phyloP scores from a whole-genome alignment of 1,140 invertebrate genomes.

The Ectropis grisescens region DNA sequence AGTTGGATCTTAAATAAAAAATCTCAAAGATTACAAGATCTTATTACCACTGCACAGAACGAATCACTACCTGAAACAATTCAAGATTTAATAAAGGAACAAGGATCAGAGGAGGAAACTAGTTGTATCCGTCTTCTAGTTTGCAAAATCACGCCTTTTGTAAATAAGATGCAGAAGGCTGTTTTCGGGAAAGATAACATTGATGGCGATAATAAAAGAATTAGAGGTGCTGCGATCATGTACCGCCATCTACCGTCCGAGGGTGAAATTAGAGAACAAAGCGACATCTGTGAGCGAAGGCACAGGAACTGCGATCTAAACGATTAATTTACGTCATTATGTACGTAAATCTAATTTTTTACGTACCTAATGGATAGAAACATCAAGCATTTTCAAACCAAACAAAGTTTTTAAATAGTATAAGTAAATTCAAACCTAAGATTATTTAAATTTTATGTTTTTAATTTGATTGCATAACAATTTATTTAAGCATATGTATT shows the following conservation, averaged over 20 bases:
- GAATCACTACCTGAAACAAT: slow-evolving; percentile 73
- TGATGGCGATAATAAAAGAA: slow-evolving; percentile 12
- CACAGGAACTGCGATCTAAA: slow-evolving; percentile 68
- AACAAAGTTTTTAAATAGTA: too few relatives aligned
- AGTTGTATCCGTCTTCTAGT: slow-evolving; percentile 80
- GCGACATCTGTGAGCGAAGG: slow-evolving; percentile 75
- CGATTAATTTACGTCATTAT: slow-evolving; percentile 18
- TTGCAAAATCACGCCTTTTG: slow-evolving; percentile 82
- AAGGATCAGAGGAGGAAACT: slow-evolving; percentile 71
- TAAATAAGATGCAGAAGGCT: slow-evolving; percentile 80
- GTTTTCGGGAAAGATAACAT: slow-evolving; percentile 52
- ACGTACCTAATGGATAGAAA: too few relatives aligned
- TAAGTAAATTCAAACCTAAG: too few relatives aligned
- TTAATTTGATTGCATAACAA: too few relatives aligned
- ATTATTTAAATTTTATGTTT: too few relatives aligned
- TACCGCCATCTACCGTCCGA: slow-evolving; percentile 75
- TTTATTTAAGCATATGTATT: too few relatives aligned
- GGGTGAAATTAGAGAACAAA: slow-evolving; percentile 73
- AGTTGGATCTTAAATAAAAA: slow-evolving; percentile 48
- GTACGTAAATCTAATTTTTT: too few relatives aligned
- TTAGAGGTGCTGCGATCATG: slow-evolving; percentile 48
- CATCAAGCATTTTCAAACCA: too few relatives aligned
- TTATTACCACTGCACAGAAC: slow-evolving; percentile 72
- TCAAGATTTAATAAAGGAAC: slow-evolving; percentile 71
- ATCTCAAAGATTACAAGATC: slow-evolving; percentile 64